Evolutionary conservation across 2,888 invertebrate genomes (phyloP), one percentile per base, ranked within the genome.

Genomic region (Lapara coniferarum): DNA sequence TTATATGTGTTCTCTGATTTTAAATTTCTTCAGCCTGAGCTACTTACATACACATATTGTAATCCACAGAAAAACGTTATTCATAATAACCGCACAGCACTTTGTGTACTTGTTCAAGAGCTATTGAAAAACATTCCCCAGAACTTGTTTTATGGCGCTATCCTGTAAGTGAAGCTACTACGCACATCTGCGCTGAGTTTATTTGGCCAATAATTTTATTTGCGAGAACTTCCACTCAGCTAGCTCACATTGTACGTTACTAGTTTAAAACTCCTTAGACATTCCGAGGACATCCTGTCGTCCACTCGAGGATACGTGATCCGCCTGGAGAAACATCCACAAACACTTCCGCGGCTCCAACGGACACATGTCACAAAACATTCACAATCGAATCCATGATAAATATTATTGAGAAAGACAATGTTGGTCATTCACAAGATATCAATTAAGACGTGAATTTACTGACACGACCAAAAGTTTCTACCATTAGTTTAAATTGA

Each of bases 301-400:
- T 86, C 86, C 85, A 85, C 86, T 87, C 75, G 72, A 37, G 58
- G 73, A 63, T 85, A 89, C 89, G 88, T 90, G 89, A 82, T 81
- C 80, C 75, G 89, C 79, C 77, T 88, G 72, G 72, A 76, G 77
- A 87, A 80, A 75, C 75, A 72, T 68, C 72, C 71, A 68, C 76
- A 77, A 81, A 79, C 76, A 82, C 77, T 78, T 77, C 77, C 77
- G 73, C 66, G 74, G 74, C 66, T 68, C 52, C 56, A 58, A 69
- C 63, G 58, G 69, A 63, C 70, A 70, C 67, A 71, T 66, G 66
- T 63, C 30, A 58, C 66, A 49, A 49, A 37, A 56, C 69, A 71
- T 69, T 70, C 71, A 70, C 71, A 68, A 52, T n/a, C 46, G 57
- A 69, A 63, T 37, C 59, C 10, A 66, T 46, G 69, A 57, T 71